Evolutionary conservation across 1,140 invertebrate species (phyloP).

Genomic region (Teleopsis dalmanni): DNA sequence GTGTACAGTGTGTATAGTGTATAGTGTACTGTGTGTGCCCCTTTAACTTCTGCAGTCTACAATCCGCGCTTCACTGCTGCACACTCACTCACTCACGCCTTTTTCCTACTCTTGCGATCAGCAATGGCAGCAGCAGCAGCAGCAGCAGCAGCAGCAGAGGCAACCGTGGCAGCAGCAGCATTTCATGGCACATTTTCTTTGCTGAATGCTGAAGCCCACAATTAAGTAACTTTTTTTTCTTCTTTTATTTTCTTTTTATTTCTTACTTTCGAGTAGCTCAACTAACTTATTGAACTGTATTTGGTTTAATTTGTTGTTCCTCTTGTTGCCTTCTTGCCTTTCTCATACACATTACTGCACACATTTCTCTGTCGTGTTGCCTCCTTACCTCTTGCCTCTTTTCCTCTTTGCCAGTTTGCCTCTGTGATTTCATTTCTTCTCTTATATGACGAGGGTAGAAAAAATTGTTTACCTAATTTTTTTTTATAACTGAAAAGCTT

Average conservation of each 20-base stretch:
- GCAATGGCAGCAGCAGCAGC: not conserved
- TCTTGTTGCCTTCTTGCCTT: not conserved
- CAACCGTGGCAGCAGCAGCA: not conserved
- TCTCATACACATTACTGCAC: not conserved
- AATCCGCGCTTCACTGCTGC: not conserved
- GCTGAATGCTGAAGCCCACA: slow-evolving; percentile 21
- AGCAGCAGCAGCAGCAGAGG: not conserved
- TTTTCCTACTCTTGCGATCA: too few species aligned
- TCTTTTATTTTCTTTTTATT: too few species aligned
- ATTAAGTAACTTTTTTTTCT: too few species aligned
- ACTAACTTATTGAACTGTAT: slow-evolving; percentile 15
- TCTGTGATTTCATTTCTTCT: too few species aligned
- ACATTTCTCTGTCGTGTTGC: not conserved
- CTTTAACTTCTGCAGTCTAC: too few species aligned
- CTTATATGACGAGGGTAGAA: too few species aligned
- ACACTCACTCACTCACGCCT: too few species aligned
- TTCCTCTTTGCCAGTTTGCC: too few species aligned
- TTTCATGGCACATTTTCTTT: slow-evolving; percentile 35
- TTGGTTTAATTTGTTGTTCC: not conserved
- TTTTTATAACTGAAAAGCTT: too few species aligned
- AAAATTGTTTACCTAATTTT: too few species aligned
- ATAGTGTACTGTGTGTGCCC: too few species aligned
- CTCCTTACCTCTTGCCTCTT: too few species aligned
- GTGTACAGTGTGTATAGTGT: not conserved
- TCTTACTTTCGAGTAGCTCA: slow-evolving; percentile 21